A percentile compares a stretch with the other conserved stretches of the same genome.
These are phyloP conservation scores for Pangasianodon gigas DNA, from an alignment of 2,113 vertebrate genomes.

Conservation along the genomic window DNA sequence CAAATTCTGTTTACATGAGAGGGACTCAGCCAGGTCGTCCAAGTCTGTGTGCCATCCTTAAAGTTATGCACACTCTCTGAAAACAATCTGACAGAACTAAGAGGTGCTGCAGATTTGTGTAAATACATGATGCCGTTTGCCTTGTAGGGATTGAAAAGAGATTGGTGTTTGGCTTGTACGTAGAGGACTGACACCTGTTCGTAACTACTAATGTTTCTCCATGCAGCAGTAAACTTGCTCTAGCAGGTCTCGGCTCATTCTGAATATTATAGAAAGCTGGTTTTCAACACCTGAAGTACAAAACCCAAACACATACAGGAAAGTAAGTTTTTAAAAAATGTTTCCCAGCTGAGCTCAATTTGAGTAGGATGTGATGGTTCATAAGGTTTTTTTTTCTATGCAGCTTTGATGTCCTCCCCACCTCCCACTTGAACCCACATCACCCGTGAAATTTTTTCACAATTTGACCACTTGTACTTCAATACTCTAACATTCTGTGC, in stretches of 20 bases:
- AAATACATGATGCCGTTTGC: conserved; percentile 25
- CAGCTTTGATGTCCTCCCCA: background rate
- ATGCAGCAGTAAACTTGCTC: conserved; percentile 35
- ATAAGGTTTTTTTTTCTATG: background rate
- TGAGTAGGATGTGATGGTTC: background rate
- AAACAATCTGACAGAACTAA: conserved; percentile 30
- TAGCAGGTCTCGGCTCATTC: conserved; percentile 11
- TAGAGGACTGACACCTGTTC: conserved; percentile 31
- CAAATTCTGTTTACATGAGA: conserved; percentile 27
- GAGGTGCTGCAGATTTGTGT: conserved; percentile 7
- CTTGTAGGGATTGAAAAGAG: conserved; percentile 30
- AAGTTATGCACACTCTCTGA: conserved; percentile 2
- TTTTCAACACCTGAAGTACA: conserved; percentile 43
- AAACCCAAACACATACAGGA: background rate
- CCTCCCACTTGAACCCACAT: background rate
- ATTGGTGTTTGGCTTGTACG: conserved; percentile 30
- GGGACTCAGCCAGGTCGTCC: background rate
- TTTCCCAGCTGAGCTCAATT: background rate
- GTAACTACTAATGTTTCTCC: background rate
- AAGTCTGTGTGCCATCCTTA: conserved; percentile 32
- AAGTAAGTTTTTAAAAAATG: background rate
- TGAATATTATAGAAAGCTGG: conserved; percentile 18
- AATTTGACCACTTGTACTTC: background rate
- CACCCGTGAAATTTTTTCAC: background rate
- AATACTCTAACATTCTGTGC: background rate